phyloP scores from a whole-genome alignment of 2,888 invertebrate species.

The Drosophila maculinotata region DNA sequence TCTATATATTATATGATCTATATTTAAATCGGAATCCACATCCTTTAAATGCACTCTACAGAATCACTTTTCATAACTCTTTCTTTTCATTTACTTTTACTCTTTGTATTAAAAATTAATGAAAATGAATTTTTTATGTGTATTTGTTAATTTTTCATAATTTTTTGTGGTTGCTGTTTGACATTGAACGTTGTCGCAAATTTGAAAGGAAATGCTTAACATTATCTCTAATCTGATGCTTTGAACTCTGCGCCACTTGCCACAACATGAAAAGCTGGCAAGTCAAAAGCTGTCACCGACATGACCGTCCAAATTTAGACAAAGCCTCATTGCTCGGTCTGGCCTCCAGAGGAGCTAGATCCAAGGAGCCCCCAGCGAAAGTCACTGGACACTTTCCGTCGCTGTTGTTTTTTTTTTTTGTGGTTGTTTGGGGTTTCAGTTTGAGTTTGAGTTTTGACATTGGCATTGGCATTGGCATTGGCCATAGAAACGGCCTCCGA shows the following conservation, averaged over 20 bases:
- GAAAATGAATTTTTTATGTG: conserved; percentile 30
- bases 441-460: conserved; percentile 52
- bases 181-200: conserved; percentile 54
- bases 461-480: conserved; percentile 60
- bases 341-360: conserved; percentile 64
- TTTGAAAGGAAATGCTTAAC: conserved; percentile 76
- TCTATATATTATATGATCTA: no score
- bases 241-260: conserved; percentile 76
- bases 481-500: conserved; percentile 55
- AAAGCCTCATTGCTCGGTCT: conserved; percentile 65
- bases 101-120: conserved; percentile 10
- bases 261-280: conserved; percentile 62
- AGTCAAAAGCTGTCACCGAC: conserved; percentile 76
- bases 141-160: conserved; percentile 39
- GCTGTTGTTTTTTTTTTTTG: conserved; percentile 36
- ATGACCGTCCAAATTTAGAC: conserved; percentile 78
- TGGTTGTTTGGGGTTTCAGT: conserved; percentile 18
- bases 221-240: conserved; percentile 75
- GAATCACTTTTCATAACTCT: conserved; percentile 14
- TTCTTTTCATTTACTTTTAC: conserved; percentile 28
- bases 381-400: conserved; percentile 73
- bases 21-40: no score
- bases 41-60: background rate
- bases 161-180: conserved; percentile 39
- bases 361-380: conserved; percentile 61